Percentiles rank a stretch among this genome's conserved stretches.
Conservation (phyloP, 2,113 vertebrate species). For the Chascanopsetta lugubris region DNA sequence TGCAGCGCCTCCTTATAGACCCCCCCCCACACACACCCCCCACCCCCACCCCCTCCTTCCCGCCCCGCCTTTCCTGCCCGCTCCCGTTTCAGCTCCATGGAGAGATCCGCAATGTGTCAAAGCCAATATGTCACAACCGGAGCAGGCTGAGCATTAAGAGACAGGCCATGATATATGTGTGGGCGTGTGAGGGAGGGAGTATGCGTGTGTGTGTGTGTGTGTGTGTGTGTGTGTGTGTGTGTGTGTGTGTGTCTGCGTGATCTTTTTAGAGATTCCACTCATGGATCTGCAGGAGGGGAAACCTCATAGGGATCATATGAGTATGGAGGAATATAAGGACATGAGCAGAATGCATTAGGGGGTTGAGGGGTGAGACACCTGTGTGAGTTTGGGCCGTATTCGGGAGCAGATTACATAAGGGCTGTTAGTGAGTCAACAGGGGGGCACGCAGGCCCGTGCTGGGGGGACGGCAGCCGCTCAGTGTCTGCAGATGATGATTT, state of each 20-base stretch:
- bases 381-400: neutral
- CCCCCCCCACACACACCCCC: neutral
- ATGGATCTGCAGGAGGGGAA: slow-evolving; percentile 14
- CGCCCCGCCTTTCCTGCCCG: neutral
- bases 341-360: too few relatives aligned
- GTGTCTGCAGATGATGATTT: slow-evolving; percentile 34
- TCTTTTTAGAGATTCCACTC: slow-evolving; percentile 34
- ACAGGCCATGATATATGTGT: neutral
- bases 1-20: neutral
- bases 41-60: neutral
- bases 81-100: slow-evolving; percentile 32
- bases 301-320: too few relatives aligned
- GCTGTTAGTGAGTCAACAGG: slow-evolving; percentile 56
- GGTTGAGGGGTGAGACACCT: neutral
- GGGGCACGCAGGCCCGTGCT: slow-evolving; percentile 23
- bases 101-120: slow-evolving; percentile 54
- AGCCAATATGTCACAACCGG: slow-evolving; percentile 48
- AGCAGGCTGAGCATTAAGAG: slow-evolving; percentile 38
- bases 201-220: neutral
- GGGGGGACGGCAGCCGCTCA: slow-evolving; percentile 20
- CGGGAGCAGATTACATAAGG: slow-evolving; percentile 45
- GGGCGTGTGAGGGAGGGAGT: neutral
- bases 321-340: neutral
- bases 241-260: neutral
- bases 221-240: neutral